Conservation (phyloP, 2,113 vertebrate species). For the Otis tarda region DNA sequence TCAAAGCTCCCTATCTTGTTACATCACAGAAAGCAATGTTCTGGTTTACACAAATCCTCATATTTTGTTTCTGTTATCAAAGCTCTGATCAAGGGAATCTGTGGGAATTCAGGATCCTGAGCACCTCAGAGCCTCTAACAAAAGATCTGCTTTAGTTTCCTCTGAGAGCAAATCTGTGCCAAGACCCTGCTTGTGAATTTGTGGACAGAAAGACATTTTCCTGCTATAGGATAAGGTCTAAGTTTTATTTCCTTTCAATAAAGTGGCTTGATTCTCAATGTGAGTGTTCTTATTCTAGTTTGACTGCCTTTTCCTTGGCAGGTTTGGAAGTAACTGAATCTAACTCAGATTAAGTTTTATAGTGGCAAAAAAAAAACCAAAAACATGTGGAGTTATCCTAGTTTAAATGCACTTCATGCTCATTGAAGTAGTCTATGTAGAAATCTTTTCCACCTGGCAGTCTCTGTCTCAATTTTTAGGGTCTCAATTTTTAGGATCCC, state of each 20-base stretch:
- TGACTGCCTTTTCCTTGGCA: background rate
- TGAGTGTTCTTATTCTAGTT: background rate
- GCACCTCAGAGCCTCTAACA: background rate
- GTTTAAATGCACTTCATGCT: background rate
- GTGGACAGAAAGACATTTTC: background rate
- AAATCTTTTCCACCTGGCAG: background rate
- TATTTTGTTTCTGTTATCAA: background rate
- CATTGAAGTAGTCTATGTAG: background rate
- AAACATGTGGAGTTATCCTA: background rate
- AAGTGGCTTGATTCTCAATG: background rate
- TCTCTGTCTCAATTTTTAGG: background rate
- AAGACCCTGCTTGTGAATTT: background rate
- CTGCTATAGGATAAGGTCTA: background rate
- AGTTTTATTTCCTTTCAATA: background rate
- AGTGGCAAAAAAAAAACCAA: background rate
- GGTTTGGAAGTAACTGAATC: background rate
- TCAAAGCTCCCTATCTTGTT: background rate
- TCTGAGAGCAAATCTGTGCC: background rate
- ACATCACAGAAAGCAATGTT: background rate
- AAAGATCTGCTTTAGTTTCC: background rate
- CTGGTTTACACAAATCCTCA: background rate
- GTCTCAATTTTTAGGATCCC: background rate
- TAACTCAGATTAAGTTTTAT: background rate
- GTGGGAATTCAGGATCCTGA: background rate
- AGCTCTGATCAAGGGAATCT: background rate